Evolutionary conservation across 2,113 vertebrate species (phyloP), one percentile per base, ranked within the genome.

Genomic region (Xyliphius kryptos): DNA sequence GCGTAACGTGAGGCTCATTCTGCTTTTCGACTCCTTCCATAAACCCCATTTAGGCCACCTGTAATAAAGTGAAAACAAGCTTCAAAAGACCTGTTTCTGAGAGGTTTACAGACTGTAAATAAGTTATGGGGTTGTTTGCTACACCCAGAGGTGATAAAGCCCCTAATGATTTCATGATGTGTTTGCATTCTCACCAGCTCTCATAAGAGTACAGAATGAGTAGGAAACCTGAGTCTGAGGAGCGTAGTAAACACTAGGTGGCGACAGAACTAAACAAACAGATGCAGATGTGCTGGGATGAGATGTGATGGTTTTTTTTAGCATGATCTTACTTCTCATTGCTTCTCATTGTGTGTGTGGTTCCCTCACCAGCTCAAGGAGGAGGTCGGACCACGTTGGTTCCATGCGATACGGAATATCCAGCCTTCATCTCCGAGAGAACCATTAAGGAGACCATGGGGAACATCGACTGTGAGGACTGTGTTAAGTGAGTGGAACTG

Each of bases 381-480:
- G 74, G 88, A 22, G 81, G 89, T 72, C 92, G n/a, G n/a, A n/a
- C n/a, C n/a, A n/a, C n/a, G n/a, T n/a, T n/a, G n/a, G n/a, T n/a
- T n/a, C n/a, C n/a, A n/a, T n/a, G n/a, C n/a, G 95, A 99, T 67
- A 97, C 92, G 0, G 96, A 99, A 74, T 99, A 97, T 73, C 95
- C 96, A 36, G 95, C 94, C 9, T 99, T 99, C 66, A 85, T 99
- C 76, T 99, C 96, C 0, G 96, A 99, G 75, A 92, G 95, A 73
- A 99, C 96, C 78, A 99, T 99, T 85, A 99, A 99, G 80, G 96
- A 99, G 81, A 99, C 94, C 71, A 93, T 80, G 14, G 96, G 95
- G 68, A 92, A 89, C 80, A 87, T 97, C 58, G 90, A 91, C 82
- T 99, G 95, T 21, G 91, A 92, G 70, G 92, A 91, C 84, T 98